Evolutionary conservation across 2,113 vertebrate species (phyloP), one percentile per base, ranked within the genome.

Genomic region (Dolichallabes microphthalmus): DNA sequence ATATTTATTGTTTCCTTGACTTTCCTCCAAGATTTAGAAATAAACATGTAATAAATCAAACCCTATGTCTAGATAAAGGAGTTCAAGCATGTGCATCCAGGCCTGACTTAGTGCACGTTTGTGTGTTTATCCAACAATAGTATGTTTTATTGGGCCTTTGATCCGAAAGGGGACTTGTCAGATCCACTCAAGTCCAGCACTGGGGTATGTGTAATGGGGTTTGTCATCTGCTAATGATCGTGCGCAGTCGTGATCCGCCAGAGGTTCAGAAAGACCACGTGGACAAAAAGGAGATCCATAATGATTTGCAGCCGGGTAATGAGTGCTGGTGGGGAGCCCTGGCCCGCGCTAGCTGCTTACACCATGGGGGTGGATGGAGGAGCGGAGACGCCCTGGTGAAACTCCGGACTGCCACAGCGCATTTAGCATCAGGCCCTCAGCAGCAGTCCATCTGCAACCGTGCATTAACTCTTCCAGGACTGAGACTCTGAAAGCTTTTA

Each of bases 171-270:
- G 84, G 82, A 58, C 85, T 82, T 90, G 90, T 90, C 89, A 87
- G 86, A 89, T 89, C 80, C 87, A 87, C 71, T 88, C 71, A 39
- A 74, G 78, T 60, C 75, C 58, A 85, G 84, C 60, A 73, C 84
- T 35, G 81, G 75, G 84, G 71, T 76, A 68, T 84, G 79, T 52
- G 80, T 91, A 91, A 91, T 90, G 89, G 80, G 84, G 82, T 91
- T 88, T 90, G 88, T 90, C 91, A 90, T 90, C 90, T 90, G 88
- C 87, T 91, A 91, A 91, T 91, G 91, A 90, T 83, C 68, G 88
- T 85, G 84, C 86, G 75, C 86, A 86, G 89, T 83, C 53, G 80
- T 83, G 66, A 84, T 83, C 85, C 81, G 57, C 86, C 80, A 82
- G 86, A 82, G 84, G 79, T 87, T 87, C 77, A 68, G 82, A 73